Evolutionary conservation across 2,888 invertebrate species (phyloP), one percentile per base, ranked within the genome.

Genomic region (Agonopterix alstromeriana): DNA sequence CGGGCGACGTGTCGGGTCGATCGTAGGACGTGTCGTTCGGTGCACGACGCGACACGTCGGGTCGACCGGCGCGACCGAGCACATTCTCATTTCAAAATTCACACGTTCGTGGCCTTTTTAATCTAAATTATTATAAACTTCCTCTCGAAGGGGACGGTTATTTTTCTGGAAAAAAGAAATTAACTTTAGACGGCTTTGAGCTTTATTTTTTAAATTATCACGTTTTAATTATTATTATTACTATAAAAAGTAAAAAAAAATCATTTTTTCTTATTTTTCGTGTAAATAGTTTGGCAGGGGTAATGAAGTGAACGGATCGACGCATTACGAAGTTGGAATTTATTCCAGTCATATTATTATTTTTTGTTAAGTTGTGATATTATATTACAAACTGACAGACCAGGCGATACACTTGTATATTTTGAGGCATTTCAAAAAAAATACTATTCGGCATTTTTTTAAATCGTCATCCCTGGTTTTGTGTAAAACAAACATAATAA

Each of bases 61-160:
- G 49, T 52, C 38, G 10, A 10, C 7, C 38, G 51, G 49, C 48
- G 54, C 55, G 51, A 54, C 46, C 53, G 60, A 46, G 36, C 46
- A 52, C 35, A 43, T 47, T 58, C 51, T 49, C 48, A 51, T 49
- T 60, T 58, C 55, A 54, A 61, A 55, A 60, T 58, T 54, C 53
- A 67, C 67, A 63, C 61, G 62, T 63, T 67, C 61, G 74, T 74
- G 73, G 74, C 73, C 76, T 77, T 75, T 65, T 63, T 60, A 62
- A 65, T 60, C 63, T 66, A 71, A 71, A 69, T 68, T 27, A 27
- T 27, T 27, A 27, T 27, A 27, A 27, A 27, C 64, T 60, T 58
- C 61, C 67, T 58, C 57, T 49, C 51, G 48, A 55, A 51, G 64
- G 52, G 61, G 56, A 46, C 60, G 62, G 50, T 40, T 42, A 48